phyloP scores from a whole-genome alignment of 2,113 vertebrate species.

The Erythrocercus mccallii region DNA sequence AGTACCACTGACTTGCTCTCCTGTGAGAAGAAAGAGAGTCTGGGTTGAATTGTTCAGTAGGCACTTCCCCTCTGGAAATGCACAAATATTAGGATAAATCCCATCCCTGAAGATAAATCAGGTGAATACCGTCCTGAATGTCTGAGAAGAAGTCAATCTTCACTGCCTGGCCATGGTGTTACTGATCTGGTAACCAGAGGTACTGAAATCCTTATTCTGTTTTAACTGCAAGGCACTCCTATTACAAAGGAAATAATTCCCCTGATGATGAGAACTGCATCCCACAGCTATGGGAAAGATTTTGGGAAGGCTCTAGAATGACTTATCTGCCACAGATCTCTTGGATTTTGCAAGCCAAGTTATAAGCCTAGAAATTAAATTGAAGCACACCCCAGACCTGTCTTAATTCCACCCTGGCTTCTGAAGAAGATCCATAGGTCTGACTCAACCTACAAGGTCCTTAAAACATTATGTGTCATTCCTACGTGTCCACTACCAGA shows the following conservation, averaged over 20 bases:
- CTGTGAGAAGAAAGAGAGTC: background rate
- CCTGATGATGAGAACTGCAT: background rate
- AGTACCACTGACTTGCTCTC: background rate
- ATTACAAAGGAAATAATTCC: background rate
- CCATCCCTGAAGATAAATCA: background rate
- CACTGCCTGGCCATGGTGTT: background rate
- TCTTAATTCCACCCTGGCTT: background rate
- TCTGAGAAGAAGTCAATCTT: background rate
- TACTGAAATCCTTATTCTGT: background rate
- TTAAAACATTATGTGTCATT: fast-evolving
- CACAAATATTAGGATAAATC: background rate
- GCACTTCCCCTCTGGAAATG: background rate
- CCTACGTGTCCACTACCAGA: background rate
- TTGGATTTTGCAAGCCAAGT: background rate
- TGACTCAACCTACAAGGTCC: background rate
- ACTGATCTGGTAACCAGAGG: background rate
- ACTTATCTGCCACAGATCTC: background rate
- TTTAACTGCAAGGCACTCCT: background rate
- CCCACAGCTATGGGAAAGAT: background rate
- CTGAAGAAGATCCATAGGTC: background rate
- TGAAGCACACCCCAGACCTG: background rate
- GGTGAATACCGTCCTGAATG: background rate
- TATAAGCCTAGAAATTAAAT: background rate
- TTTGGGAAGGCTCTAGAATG: background rate
- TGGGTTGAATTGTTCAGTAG: background rate